Conservation (phyloP, 2,888 invertebrate genomes). For the Meiosimyza platycephala region DNA sequence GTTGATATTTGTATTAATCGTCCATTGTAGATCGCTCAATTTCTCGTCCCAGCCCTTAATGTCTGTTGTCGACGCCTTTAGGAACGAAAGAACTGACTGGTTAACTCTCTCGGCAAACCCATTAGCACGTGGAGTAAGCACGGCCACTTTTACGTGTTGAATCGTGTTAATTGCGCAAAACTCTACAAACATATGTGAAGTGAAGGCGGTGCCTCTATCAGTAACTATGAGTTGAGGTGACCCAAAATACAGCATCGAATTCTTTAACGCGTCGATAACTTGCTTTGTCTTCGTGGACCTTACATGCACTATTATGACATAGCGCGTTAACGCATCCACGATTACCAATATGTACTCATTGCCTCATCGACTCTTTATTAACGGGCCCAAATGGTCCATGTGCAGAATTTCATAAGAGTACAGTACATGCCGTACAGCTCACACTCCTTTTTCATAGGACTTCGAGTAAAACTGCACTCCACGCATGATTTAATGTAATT, state of each 20-base stretch:
- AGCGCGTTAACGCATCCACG: slow-evolving; percentile 41
- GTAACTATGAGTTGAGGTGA: no score
- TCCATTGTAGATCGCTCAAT: slow-evolving; percentile 39
- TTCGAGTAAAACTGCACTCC: slow-evolving; percentile 18
- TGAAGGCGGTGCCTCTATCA: no score
- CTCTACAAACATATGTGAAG: neutral
- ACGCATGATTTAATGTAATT: slow-evolving; percentile 7
- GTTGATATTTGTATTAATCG: slow-evolving; percentile 22
- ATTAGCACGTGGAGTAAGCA: slow-evolving; percentile 40
- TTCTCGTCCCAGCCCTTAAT: slow-evolving; percentile 40
- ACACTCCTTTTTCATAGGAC: neutral
- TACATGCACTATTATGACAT: slow-evolving; percentile 30
- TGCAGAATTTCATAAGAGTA: slow-evolving; percentile 32
- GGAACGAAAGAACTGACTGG: slow-evolving; percentile 31
- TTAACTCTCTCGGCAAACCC: slow-evolving; percentile 42
- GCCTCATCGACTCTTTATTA: slow-evolving; percentile 25
- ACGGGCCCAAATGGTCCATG: slow-evolving; percentile 33
- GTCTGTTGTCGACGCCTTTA: slow-evolving; percentile 15
- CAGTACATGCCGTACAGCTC: slow-evolving; percentile 32
- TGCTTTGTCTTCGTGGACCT: slow-evolving; percentile 43
- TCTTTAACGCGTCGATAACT: slow-evolving; percentile 38
- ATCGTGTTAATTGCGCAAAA: slow-evolving; percentile 34
- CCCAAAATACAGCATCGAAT: slow-evolving; percentile 32
- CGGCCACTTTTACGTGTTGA: slow-evolving; percentile 42
- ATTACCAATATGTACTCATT: slow-evolving; percentile 36